Conservation (phyloP, 1,140 invertebrate genomes). For the Ostrea edulis region DNA sequence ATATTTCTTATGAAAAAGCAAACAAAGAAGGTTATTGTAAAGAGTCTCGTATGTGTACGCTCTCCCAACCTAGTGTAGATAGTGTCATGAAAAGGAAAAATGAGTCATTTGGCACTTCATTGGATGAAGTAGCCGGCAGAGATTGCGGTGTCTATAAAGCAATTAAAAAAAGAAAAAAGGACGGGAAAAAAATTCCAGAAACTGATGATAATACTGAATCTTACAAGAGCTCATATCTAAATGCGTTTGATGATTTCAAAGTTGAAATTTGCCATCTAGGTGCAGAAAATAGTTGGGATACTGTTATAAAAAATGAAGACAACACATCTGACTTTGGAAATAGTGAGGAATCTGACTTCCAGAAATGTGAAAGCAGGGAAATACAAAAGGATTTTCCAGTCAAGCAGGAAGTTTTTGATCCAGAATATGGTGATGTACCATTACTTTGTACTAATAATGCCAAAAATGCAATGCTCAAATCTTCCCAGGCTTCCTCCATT, state of each 20-base stretch:
- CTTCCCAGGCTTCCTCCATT: neutral
- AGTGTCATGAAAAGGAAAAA: neutral
- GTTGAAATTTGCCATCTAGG: neutral
- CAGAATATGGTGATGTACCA: neutral
- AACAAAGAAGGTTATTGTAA: neutral
- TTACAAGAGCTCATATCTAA: neutral
- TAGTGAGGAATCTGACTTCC: neutral
- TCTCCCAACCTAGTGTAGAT: neutral
- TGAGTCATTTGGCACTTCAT: neutral
- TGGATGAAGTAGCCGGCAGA: neutral
- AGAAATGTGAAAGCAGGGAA: neutral
- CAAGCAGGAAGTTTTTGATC: slow-evolving; percentile 10
- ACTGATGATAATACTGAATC: neutral
- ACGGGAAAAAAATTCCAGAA: neutral
- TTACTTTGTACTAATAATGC: neutral
- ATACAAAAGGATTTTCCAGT: neutral
- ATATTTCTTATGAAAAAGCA: neutral
- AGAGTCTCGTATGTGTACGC: neutral
- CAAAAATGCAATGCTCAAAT: neutral
- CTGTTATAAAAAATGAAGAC: neutral
- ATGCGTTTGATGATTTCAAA: neutral
- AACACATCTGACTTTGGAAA: neutral
- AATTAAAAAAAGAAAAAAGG: neutral
- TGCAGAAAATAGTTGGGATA: neutral
- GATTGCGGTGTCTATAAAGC: neutral